Conservation (phyloP, 2,888 invertebrate species). For the Epirrhoe alternata region DNA sequence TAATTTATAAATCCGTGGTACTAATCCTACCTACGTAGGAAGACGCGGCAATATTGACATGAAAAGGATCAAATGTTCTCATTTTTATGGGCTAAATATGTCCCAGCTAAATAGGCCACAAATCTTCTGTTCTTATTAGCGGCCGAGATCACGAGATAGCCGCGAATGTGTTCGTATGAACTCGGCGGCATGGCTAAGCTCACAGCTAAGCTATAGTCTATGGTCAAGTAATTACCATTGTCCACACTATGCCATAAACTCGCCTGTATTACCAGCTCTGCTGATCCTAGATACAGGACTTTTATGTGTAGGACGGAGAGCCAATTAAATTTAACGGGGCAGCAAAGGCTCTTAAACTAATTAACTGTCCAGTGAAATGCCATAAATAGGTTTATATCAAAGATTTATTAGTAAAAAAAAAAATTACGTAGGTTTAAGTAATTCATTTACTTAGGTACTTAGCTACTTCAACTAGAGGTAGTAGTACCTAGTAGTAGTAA, state of each 20-base stretch:
- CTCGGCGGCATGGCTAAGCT: neutral
- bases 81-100: no score
- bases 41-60: no score
- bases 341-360: constrained; percentile 3
- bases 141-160: neutral
- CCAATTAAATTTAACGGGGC: constrained; percentile 25
- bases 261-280: constrained; percentile 34
- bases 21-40: no score
- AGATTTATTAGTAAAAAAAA: no score
- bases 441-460: neutral
- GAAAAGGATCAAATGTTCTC: no score
- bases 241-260: constrained; percentile 53
- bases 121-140: neutral
- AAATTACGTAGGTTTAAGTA: neutral
- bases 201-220: neutral
- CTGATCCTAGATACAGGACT: constrained; percentile 48
- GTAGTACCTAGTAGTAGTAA: no score
- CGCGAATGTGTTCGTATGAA: neutral
- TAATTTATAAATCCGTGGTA: no score
- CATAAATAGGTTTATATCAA: no score
- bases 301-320: constrained; percentile 32
- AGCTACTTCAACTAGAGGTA: neutral
- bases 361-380: neutral
- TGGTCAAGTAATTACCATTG: constrained; percentile 47
- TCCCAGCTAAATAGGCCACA: neutral